Conservation (phyloP, 2,888 invertebrate species). For the Archips xylosteana region DNA sequence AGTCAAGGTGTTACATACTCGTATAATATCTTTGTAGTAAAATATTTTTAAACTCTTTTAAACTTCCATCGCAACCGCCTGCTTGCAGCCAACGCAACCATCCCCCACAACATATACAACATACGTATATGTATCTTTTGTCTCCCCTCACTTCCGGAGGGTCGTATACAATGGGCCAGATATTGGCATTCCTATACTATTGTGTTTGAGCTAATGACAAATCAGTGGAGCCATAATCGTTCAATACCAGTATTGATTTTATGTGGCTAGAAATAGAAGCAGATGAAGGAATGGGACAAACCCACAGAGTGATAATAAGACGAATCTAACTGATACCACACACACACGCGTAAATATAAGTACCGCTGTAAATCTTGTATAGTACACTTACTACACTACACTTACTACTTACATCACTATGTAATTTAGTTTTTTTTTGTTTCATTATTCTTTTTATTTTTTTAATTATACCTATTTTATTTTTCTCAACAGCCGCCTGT, state of each 20-base stretch:
- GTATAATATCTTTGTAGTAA: neutral
- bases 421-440: too few relatives aligned
- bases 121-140: conserved; percentile 35
- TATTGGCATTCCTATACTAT: conserved; percentile 41
- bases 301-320: too few relatives aligned
- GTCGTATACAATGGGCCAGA: conserved; percentile 39
- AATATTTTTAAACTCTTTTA: neutral
- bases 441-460: too few relatives aligned
- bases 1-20: too few relatives aligned
- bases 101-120: conserved; percentile 35
- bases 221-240: conserved; percentile 39
- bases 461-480: too few relatives aligned
- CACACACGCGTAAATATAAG: too few relatives aligned
- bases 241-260: conserved; percentile 40
- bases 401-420: too few relatives aligned
- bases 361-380: too few relatives aligned
- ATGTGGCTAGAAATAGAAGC: neutral
- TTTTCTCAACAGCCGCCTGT: too few relatives aligned
- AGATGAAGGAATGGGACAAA: too few relatives aligned
- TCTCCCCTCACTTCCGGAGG: conserved; percentile 42
- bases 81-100: conserved; percentile 22
- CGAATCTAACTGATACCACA: too few relatives aligned
- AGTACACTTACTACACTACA: too few relatives aligned
- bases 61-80: neutral
- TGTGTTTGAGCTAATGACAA: conserved; percentile 42